Evolutionary conservation across 2,113 vertebrate genomes (phyloP).

Genomic region (Mus pahari): DNA sequence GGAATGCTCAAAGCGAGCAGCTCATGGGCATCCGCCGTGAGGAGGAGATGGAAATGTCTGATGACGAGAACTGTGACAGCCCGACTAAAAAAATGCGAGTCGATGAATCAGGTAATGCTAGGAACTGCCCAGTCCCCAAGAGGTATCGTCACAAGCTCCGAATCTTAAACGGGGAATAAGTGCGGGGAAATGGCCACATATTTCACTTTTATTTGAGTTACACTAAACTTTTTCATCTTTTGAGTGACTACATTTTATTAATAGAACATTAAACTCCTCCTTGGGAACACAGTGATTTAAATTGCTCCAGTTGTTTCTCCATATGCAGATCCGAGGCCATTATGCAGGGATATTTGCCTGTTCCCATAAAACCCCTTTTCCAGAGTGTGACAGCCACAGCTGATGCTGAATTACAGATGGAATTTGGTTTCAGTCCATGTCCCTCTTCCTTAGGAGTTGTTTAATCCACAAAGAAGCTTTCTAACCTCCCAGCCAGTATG

Average conservation of each 20-base stretch:
- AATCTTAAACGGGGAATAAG: not conserved
- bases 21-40: conserved; percentile 97
- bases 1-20: conserved; percentile 96
- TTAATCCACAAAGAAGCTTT: conserved; percentile 47
- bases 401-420: conserved; percentile 23
- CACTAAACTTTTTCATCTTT: conserved; percentile 74
- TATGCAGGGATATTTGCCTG: not conserved
- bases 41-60: conserved; percentile 99
- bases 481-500: not conserved
- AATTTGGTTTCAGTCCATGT: conserved; percentile 45
- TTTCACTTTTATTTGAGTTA: conserved; percentile 74
- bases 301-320: conserved; percentile 64
- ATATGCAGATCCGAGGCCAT: not conserved
- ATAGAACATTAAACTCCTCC: conserved; percentile 69
- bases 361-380: conserved; percentile 73
- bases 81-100: conserved; percentile 91
- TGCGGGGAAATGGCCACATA: conserved; percentile 42
- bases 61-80: conserved; percentile 93
- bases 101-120: conserved; percentile 92
- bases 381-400: not conserved
- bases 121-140: not conserved
- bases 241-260: conserved; percentile 73
- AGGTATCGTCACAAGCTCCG: not conserved
- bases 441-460: not conserved
- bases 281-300: conserved; percentile 60